A percentile compares a stretch with the other conserved stretches of the same genome.
Conservation (phyloP, 2,888 invertebrate genomes). For the Sarcophaga rosellei region DNA sequence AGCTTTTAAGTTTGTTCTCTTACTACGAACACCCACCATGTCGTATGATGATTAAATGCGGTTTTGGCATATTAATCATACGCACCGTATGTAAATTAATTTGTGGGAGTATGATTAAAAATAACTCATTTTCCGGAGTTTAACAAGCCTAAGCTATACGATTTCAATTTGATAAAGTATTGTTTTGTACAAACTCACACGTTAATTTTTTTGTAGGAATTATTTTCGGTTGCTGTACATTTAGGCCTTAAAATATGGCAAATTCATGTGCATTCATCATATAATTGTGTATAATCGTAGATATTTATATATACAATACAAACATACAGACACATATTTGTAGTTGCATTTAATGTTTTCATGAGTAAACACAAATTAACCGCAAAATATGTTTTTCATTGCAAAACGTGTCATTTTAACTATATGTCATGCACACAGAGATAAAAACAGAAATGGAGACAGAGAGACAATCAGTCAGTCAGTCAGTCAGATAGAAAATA, state of each 20-base stretch:
- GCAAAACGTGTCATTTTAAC: conserved; percentile 38
- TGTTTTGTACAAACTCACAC: not conserved
- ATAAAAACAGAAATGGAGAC: conserved; percentile 1
- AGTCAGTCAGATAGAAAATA: too few relatives aligned
- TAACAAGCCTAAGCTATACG: too few relatives aligned
- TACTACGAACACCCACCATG: too few relatives aligned
- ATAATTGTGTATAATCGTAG: not conserved
- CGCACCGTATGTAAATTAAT: too few relatives aligned
- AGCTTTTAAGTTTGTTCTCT: too few relatives aligned
- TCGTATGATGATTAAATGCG: too few relatives aligned
- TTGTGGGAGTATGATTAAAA: too few relatives aligned
- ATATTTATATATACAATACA: not conserved
- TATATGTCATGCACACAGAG: not conserved
- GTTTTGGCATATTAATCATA: too few relatives aligned
- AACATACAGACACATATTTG: not conserved
- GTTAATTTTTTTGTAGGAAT: not conserved
- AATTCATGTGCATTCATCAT: not conserved
- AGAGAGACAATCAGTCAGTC: not conserved
- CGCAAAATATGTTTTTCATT: conserved; percentile 54
- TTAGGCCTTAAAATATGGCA: not conserved
- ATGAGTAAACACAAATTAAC: conserved; percentile 58
- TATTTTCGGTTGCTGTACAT: not conserved
- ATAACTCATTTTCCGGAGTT: too few relatives aligned
- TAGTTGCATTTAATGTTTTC: conserved; percentile 26
- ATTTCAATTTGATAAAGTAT: too few relatives aligned